phyloP scores from a whole-genome alignment of 1,140 invertebrate species.

The Formica selysi region DNA sequence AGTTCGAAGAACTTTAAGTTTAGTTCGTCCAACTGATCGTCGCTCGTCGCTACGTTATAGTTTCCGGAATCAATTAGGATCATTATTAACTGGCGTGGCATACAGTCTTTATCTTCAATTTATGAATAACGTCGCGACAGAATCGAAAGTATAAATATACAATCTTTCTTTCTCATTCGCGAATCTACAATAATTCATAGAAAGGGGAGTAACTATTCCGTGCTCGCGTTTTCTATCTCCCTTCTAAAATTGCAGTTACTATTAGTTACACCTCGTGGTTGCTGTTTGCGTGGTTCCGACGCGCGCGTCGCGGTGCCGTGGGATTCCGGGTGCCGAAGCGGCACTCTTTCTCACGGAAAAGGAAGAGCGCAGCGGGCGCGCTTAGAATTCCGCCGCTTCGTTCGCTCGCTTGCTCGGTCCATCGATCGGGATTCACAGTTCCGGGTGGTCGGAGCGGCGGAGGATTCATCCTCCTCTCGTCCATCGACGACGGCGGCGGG shows the following conservation, averaged over 20 bases:
- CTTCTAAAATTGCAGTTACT: slow-evolving; percentile 16
- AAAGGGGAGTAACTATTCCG: neutral
- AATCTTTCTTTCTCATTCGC: neutral
- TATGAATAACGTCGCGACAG: neutral
- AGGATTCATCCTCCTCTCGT: slow-evolving; percentile 64
- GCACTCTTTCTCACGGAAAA: slow-evolving; percentile 75
- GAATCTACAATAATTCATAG: neutral
- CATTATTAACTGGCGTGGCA: neutral
- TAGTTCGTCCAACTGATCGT: neutral
- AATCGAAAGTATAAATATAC: neutral
- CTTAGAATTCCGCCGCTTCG: slow-evolving; percentile 72
- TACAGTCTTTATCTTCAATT: neutral
- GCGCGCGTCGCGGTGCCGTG: slow-evolving; percentile 42
- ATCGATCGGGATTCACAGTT: slow-evolving; percentile 73
- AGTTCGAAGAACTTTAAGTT: neutral
- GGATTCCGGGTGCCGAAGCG: slow-evolving; percentile 59
- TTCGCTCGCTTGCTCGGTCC: slow-evolving; percentile 59
- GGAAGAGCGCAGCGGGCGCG: slow-evolving; percentile 65
- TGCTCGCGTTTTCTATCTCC: neutral
- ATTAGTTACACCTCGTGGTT: slow-evolving; percentile 15
- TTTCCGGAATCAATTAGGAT: neutral
- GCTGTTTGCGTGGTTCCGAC: slow-evolving; percentile 17
- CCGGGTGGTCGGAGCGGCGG: slow-evolving; percentile 66
- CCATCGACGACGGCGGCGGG: slow-evolving; percentile 1
- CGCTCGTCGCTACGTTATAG: neutral